Base-by-base conservation (phyloP, 92 coral and sea anemone species). In the Nematostella vectensis region DNA sequence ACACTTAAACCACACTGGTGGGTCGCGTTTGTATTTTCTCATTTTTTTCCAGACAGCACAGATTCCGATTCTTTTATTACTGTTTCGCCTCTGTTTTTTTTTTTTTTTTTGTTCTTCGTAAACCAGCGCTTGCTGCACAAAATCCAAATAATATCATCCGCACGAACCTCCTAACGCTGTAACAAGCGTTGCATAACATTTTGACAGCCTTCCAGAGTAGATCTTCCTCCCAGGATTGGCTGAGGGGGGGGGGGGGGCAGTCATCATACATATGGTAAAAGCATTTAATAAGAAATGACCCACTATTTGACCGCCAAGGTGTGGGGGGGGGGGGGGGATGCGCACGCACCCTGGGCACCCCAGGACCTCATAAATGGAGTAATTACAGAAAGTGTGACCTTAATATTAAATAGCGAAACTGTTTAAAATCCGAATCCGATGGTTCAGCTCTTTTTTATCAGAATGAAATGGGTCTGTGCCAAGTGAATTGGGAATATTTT, bases 271-370 rank as follows among this genome's bases (percentile, higher is more conserved):
- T n/a, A n/a, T n/a, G n/a, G n/a, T n/a, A n/a, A n/a, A n/a, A n/a
- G n/a, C n/a, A n/a, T n/a, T n/a, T n/a, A n/a, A n/a, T n/a, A n/a
- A n/a, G n/a, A n/a, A n/a, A n/a, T n/a, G n/a, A n/a, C n/a, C n/a
- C n/a, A n/a, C n/a, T n/a, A n/a, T n/a, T n/a, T n/a, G n/a, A n/a
- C n/a, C n/a, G n/a, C n/a, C n/a, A n/a, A n/a, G n/a, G 64, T 63
- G n/a, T n/a, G n/a, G 17, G 83, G 73, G 29, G 74, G 64, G 48
- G 66, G 70, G 48, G 64, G 53, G 17, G 78, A 77, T 2, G 78
- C 69, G 50, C 61, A 64, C 49, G 62, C 58, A 50, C 71, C 65
- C 42, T 8, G 8, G 15, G 42, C 15, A 36, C 15, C 42, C 42
- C 42, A 36, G 6, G 6, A 33, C 40, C 8, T 33, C 40, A 33